phyloP scores from a whole-genome alignment of 2,888 invertebrate species.

The Apamea monoglypha region DNA sequence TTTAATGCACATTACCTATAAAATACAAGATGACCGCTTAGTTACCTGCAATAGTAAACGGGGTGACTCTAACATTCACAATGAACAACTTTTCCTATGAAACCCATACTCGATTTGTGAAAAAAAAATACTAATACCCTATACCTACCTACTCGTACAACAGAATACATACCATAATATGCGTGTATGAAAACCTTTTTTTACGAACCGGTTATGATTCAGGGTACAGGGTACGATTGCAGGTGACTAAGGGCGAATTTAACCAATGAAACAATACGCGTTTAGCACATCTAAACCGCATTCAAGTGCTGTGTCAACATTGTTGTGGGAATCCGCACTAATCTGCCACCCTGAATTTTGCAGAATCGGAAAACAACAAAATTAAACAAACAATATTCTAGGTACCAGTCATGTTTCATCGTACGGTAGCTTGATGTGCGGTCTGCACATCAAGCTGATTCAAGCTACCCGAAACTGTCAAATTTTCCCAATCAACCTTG shows the following conservation, averaged over 20 bases:
- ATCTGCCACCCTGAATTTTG: not conserved
- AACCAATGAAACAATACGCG: not conserved
- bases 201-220: not conserved
- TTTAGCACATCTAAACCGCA: not conserved
- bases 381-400: not conserved
- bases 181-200: not conserved
- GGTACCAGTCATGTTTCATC: no score
- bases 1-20: no score
- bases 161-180: no score
- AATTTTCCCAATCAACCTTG: no score
- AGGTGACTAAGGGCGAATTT: not conserved
- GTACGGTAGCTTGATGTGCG: no score
- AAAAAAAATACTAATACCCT: no score
- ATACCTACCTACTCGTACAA: no score
- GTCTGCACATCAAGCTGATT: no score
- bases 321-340: not conserved
- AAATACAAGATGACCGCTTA: not conserved
- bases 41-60: not conserved
- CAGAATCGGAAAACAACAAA: not conserved
- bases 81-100: not conserved
- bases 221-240: not conserved
- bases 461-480: no score
- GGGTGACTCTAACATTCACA: not conserved
- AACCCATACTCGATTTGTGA: no score
- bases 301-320: not conserved